Percentiles rank a stretch among this genome's conserved stretches.
Evolutionary conservation across 2,888 invertebrate genomes (phyloP).

Genomic region (Drosophila birchii): DNA sequence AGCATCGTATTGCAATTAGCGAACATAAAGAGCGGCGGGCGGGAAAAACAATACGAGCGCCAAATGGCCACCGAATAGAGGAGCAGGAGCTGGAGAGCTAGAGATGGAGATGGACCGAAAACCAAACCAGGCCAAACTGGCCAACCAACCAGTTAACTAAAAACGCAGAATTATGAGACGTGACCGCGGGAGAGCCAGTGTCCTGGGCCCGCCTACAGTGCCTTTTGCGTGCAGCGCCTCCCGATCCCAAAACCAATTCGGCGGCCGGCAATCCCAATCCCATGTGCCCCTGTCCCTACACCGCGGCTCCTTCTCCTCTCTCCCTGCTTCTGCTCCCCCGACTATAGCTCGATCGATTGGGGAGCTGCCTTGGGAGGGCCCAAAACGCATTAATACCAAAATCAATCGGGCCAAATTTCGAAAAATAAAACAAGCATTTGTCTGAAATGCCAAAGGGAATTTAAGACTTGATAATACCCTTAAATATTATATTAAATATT

Average conservation of each 20-base stretch:
- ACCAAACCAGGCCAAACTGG: constrained; percentile 21
- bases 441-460: not conserved
- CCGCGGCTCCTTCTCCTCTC: not conserved
- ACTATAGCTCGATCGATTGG: constrained; percentile 13
- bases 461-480: constrained; percentile 1
- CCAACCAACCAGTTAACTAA: constrained; percentile 57
- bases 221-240: constrained; percentile 6
- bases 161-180: constrained; percentile 66
- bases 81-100: not conserved
- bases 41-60: constrained; percentile 62
- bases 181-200: constrained; percentile 22
- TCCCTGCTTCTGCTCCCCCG: not conserved
- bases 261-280: constrained; percentile 6
- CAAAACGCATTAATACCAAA: constrained; percentile 53
- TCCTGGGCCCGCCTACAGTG: constrained; percentile 17
- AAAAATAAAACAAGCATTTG: constrained; percentile 38
- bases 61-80: constrained; percentile 50
- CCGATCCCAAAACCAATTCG: constrained; percentile 37
- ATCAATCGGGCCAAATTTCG: constrained; percentile 49
- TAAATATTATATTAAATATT: not conserved
- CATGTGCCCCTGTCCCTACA: not conserved
- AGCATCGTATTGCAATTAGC: constrained; percentile 78
- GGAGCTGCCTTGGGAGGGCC: constrained; percentile 25
- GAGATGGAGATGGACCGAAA: constrained; percentile 4
- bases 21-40: constrained; percentile 55